phyloP scores from a whole-genome alignment of 2,888 invertebrate genomes.

The Eupeodes latifasciatus region DNA sequence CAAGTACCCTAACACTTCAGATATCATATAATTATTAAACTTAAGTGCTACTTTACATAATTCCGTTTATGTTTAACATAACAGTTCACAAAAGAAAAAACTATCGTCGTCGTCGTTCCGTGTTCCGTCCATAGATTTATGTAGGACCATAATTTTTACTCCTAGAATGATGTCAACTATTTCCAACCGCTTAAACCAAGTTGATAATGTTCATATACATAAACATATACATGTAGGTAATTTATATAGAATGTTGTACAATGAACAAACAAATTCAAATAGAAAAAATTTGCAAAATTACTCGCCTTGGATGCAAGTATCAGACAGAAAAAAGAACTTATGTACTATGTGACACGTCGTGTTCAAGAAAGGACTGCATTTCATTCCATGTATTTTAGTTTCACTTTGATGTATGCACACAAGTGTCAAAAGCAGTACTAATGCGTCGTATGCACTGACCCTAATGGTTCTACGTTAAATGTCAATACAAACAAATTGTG shows the following conservation, averaged over 20 bases:
- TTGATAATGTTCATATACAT: background rate
- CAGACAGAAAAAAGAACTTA: slow-evolving; percentile 24
- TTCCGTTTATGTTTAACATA: slow-evolving; percentile 21
- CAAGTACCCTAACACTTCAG: slow-evolving; percentile 26
- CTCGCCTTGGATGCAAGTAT: background rate
- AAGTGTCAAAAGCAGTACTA: background rate
- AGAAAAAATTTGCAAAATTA: slow-evolving; percentile 31
- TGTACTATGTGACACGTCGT: background rate
- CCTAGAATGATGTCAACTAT: slow-evolving; percentile 56
- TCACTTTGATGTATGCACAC: background rate
- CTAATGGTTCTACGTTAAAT: background rate
- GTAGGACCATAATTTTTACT: slow-evolving; percentile 7
- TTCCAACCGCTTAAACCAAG: slow-evolving; percentile 33
- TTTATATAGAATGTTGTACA: background rate
- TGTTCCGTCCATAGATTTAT: slow-evolving; percentile 11
- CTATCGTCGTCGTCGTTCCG: background rate
- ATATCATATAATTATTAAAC: slow-evolving; percentile 7
- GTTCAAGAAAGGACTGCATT: slow-evolving; percentile 33
- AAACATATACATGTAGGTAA: too few species aligned
- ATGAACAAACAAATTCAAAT: slow-evolving; percentile 12
- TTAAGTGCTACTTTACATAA: slow-evolving; percentile 36
- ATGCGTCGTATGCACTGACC: background rate
- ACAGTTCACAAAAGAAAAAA: background rate
- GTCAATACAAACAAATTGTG: too few species aligned
- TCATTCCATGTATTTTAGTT: background rate